Base-by-base conservation (phyloP, 2,888 invertebrate genomes). In the Leistus spinibarbis region DNA sequence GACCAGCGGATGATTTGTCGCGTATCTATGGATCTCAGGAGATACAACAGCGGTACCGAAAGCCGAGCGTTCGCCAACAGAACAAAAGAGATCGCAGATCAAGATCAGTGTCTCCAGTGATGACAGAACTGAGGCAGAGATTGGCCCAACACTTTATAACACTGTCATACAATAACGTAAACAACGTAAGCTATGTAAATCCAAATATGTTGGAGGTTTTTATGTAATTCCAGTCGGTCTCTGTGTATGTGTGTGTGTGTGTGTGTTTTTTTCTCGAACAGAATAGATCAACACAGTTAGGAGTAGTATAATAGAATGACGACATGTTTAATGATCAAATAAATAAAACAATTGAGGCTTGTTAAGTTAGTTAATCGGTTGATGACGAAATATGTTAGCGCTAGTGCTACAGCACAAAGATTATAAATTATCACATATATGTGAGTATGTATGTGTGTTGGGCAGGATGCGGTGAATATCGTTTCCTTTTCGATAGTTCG, bases 311-410 rank as follows among this genome's bases (percentile, higher is more conserved):
- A 10, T 54, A n/a, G 54, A 17, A 56, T 19, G 56, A 56, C 56
- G 56, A 56, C 17, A 19, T 60, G 4, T 19, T 60, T 60, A 60
- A 60, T 16, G 57, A 19, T 56, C 17, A 57, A 57, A 16, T 73
- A 73, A 73, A 73, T 73, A 73, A 60, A 67, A 73, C 67, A 73
- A 73, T 73, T 73, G 73, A 57, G 23, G 60, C 60, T 73, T 60
- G 65, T 73, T 73, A 73, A 57, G 54, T 22, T 40, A 60, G 60
- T 73, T 73, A 73, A 73, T 20, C 24, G 57, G 19, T 57, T 1
- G 7, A 40, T 40, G 40, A 40, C 40, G 40, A 40, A 40, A 40
- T 13, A 13, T 5, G 7, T 4, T 24, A 1, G 40, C 40, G n/a
- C n/a, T n/a, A n/a, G n/a, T 40, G 40, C 5, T 40, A 13, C 40